Evolutionary conservation across 1,140 invertebrate genomes (phyloP).

Genomic region (Platyura marginata): DNA sequence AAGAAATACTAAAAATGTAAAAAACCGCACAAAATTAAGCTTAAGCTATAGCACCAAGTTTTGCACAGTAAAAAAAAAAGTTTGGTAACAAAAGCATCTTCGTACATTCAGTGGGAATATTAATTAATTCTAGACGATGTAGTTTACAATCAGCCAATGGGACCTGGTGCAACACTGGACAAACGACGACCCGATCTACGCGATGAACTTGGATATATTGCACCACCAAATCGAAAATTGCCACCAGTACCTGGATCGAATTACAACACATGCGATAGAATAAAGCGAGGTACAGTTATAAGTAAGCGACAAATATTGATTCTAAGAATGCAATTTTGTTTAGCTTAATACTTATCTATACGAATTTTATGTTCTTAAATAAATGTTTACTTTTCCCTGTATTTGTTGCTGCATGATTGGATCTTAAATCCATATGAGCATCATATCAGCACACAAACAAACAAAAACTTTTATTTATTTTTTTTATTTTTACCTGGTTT

Average conservation of each 20-base stretch:
- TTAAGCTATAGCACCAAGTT: neutral
- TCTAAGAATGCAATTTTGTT: too few species aligned
- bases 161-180: slow-evolving; percentile 54
- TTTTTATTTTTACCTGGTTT: neutral
- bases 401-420: too few species aligned
- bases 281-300: slow-evolving; percentile 79
- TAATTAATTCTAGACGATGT: slow-evolving; percentile 55
- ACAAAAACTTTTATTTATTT: neutral
- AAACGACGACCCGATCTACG: slow-evolving; percentile 66
- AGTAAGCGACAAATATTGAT: slow-evolving; percentile 61
- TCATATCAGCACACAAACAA: neutral
- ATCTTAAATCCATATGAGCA: too few species aligned
- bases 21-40: neutral
- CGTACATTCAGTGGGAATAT: slow-evolving; percentile 23
- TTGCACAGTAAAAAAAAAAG: neutral
- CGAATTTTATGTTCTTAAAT: too few species aligned
- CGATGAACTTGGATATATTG: slow-evolving; percentile 81
- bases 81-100: slow-evolving; percentile 24
- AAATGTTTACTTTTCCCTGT: too few species aligned
- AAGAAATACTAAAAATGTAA: too few species aligned
- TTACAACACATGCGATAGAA: slow-evolving; percentile 82
- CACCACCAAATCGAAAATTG: slow-evolving; percentile 76
- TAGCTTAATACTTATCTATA: too few species aligned
- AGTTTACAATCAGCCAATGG: slow-evolving; percentile 67
- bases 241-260: slow-evolving; percentile 80